Evolutionary conservation across 2,888 invertebrate species (phyloP).

Genomic region (Sympetrum striolatum): DNA sequence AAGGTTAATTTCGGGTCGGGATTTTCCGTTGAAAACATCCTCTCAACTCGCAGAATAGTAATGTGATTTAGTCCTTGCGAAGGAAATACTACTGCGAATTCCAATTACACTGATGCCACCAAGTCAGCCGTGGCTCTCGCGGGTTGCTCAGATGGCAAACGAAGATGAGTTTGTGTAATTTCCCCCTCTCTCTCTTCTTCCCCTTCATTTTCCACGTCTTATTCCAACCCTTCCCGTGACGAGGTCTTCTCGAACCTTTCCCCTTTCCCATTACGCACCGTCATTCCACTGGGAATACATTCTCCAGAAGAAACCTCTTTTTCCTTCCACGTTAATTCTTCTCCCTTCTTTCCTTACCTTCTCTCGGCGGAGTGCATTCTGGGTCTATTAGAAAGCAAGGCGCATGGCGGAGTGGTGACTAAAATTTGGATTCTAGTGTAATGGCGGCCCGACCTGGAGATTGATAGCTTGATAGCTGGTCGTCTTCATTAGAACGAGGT

Average conservation of each 20-base stretch:
- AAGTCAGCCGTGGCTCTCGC: not conserved
- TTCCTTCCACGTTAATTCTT: not conserved
- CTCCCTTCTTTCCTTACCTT: not conserved
- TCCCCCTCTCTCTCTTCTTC: not conserved
- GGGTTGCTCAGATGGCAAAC: not conserved
- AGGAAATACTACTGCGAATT: not conserved
- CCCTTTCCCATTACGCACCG: not conserved
- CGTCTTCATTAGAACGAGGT: not conserved
- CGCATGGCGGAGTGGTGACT: not conserved
- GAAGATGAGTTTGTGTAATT: not conserved
- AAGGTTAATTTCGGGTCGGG: not conserved
- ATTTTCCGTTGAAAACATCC: not conserved
- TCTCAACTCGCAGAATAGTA: too few species aligned
- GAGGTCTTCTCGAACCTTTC: not conserved
- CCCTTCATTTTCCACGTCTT: constrained; percentile 11
- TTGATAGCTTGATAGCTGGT: not conserved
- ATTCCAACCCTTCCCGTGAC: not conserved
- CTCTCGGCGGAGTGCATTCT: not conserved
- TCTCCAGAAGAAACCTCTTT: not conserved
- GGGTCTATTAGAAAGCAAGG: not conserved
- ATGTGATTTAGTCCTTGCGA: not conserved
- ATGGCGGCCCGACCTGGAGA: not conserved
- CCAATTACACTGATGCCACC: not conserved
- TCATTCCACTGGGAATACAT: not conserved
- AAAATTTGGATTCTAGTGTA: not conserved